phyloP scores from a whole-genome alignment of 37 sponge, comb jelly and placozoan species.

The Ianthella basta region DNA sequence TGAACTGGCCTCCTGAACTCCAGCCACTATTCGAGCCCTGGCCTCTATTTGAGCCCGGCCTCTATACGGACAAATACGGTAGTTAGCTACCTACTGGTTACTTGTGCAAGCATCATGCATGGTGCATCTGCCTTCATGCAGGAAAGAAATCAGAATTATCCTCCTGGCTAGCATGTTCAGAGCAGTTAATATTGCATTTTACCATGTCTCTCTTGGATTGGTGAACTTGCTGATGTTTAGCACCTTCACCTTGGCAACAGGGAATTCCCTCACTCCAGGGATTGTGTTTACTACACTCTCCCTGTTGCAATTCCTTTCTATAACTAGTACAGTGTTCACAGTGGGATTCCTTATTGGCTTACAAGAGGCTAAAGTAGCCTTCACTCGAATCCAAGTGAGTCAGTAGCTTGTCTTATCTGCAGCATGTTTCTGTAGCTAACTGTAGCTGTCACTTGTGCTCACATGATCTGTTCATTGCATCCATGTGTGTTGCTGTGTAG shows the following conservation, averaged over 20 bases:
- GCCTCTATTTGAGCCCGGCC: too few relatives aligned
- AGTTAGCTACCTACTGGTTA: too few relatives aligned
- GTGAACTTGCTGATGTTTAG: conserved; percentile 51
- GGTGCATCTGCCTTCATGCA: conserved; percentile 27
- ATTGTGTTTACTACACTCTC: conserved; percentile 69
- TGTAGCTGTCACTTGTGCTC: conserved; percentile 33
- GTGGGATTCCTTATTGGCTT: not conserved
- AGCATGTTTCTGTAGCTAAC: not conserved
- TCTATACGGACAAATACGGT: too few relatives aligned
- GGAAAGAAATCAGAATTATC: conserved; percentile 46
- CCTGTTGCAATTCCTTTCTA: not conserved
- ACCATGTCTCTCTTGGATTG: conserved; percentile 30
- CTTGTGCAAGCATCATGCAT: too few relatives aligned
- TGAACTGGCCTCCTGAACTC: too few relatives aligned
- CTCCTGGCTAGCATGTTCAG: conserved; percentile 42
- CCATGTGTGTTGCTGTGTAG: not conserved
- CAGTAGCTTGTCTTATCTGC: not conserved
- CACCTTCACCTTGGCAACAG: conserved; percentile 8
- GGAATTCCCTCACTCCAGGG: conserved; percentile 48
- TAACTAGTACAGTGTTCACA: not conserved
- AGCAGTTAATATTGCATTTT: conserved; percentile 56
- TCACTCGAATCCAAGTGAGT: conserved; percentile 7
- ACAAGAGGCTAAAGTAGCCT: conserved; percentile 3
- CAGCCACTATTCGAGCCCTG: too few relatives aligned
- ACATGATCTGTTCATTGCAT: too few relatives aligned